Percentiles rank a stretch among this genome's conserved stretches.
Evolutionary conservation across 2,797 vertebrate genomes (phyloP).

Genomic region (Myotis planiceps): DNA sequence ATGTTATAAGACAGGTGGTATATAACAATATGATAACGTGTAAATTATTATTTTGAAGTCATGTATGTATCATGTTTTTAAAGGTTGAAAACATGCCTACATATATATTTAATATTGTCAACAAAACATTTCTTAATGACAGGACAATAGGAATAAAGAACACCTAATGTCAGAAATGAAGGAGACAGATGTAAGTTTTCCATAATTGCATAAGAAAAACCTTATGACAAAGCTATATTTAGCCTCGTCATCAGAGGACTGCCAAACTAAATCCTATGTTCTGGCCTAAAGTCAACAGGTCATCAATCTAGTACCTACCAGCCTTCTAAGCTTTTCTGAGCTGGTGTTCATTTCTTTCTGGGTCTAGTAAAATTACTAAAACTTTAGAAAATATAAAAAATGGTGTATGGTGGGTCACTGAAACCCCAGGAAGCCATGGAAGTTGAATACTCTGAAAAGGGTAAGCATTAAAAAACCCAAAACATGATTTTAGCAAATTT

Average conservation of each 20-base stretch:
- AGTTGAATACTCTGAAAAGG: neutral
- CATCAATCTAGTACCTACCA: neutral
- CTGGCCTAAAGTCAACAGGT: neutral
- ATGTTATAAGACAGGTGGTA: neutral
- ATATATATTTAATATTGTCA: neutral
- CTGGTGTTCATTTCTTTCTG: neutral
- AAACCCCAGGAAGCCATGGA: neutral
- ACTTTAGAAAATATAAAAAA: neutral
- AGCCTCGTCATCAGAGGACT: neutral
- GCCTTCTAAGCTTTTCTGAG: neutral
- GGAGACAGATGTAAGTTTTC: neutral
- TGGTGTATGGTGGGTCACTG: neutral
- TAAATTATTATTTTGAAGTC: neutral
- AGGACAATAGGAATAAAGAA: neutral
- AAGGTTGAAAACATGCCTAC: neutral
- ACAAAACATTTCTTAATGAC: constrained; percentile 6
- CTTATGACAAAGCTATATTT: neutral
- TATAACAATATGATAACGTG: neutral
- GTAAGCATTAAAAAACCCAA: neutral
- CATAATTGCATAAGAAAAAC: neutral
- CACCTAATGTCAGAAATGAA: neutral
- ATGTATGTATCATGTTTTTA: neutral
- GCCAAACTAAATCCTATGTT: neutral
- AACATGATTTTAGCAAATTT: neutral
- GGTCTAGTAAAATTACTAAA: neutral